Evolutionary conservation across 2,797 vertebrate genomes (phyloP).

Genomic region (Echeneis naucrates): DNA sequence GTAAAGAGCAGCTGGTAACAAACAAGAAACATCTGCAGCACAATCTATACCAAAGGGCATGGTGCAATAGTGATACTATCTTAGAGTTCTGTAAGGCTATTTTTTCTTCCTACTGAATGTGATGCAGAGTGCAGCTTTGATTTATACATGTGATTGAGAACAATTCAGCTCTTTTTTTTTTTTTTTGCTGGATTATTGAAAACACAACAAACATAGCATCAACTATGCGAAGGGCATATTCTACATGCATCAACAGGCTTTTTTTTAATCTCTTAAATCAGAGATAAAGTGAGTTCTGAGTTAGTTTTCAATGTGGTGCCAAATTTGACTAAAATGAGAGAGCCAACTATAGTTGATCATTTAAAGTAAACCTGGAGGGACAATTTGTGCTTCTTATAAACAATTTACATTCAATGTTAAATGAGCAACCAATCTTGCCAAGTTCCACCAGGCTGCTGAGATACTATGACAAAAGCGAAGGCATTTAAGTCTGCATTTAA

Average conservation of each 20-base stretch:
- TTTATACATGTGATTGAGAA: neutral
- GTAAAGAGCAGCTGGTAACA: neutral
- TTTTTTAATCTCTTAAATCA: neutral
- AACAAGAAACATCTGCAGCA: neutral
- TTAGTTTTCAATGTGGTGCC: neutral
- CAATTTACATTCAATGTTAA: neutral
- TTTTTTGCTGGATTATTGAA: neutral
- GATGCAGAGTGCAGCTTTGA: neutral
- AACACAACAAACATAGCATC: neutral
- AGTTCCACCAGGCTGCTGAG: slow-evolving; percentile 17
- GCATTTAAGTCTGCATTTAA: neutral
- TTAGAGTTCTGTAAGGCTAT: neutral
- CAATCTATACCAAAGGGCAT: neutral
- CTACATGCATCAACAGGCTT: neutral
- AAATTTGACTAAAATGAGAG: neutral
- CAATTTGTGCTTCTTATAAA: neutral
- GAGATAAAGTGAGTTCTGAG: neutral
- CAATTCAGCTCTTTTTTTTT: neutral
- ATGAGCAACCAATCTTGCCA: neutral
- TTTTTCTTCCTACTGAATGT: neutral
- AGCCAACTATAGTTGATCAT: neutral
- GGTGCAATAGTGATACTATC: neutral
- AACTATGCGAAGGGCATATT: neutral
- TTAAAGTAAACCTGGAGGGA: neutral
- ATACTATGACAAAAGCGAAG: slow-evolving; percentile 9